Conservation (phyloP, 2,113 vertebrate genomes). For the Dipodomys stephensi region DNA sequence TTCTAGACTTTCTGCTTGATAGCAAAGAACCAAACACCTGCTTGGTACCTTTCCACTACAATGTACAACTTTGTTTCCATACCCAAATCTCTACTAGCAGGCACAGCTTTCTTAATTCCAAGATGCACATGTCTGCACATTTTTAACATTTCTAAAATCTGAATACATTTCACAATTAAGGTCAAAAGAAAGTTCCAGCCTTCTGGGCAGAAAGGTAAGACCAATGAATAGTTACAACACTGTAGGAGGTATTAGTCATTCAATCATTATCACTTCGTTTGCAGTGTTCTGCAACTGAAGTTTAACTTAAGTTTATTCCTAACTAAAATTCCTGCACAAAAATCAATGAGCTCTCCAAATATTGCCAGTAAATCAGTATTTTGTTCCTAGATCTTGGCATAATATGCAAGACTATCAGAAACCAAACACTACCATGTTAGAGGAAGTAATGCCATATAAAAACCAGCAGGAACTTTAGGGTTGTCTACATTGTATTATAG, state of each 20-base stretch:
- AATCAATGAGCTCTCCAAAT: constrained; percentile 41
- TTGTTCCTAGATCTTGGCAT: constrained; percentile 11
- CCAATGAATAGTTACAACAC: background rate
- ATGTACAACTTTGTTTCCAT: background rate
- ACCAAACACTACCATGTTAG: constrained; percentile 17
- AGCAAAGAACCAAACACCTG: background rate
- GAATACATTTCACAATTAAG: background rate
- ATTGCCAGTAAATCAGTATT: constrained; percentile 20
- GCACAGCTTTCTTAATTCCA: background rate
- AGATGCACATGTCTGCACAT: background rate
- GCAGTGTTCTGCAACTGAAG: constrained; percentile 3
- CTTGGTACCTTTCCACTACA: background rate
- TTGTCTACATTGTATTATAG: background rate
- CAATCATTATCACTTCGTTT: background rate
- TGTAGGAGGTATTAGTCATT: background rate
- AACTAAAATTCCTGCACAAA: constrained; percentile 34
- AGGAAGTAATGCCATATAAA: background rate
- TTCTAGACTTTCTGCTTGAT: background rate
- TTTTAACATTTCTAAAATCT: constrained; percentile 31
- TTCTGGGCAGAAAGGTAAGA: background rate
- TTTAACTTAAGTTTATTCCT: background rate
- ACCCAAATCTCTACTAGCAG: background rate
- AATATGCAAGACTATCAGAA: constrained; percentile 27
- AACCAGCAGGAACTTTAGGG: background rate
- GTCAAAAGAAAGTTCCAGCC: constrained; percentile 27